phyloP scores from a whole-genome alignment of 2,888 invertebrate species.

The Clanis bilineata region DNA sequence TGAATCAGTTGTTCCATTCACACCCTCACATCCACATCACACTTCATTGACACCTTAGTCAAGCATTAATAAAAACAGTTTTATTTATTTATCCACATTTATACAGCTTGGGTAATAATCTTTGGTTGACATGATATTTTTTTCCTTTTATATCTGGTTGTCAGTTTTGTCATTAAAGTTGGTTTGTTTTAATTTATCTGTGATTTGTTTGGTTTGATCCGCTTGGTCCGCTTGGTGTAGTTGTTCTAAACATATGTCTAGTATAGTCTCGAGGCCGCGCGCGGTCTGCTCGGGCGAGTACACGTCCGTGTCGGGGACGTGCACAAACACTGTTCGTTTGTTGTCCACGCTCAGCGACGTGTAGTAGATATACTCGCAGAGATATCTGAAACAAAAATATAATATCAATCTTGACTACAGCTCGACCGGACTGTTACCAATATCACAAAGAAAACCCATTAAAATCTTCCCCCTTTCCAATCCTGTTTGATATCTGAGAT shows the following conservation, averaged over 20 bases:
- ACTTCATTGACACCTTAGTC: too few relatives aligned
- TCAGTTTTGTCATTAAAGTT: neutral
- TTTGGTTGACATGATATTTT: neutral
- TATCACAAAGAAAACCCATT: too few relatives aligned
- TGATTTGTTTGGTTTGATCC: conserved; percentile 28
- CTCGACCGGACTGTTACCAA: neutral
- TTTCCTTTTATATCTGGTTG: neutral
- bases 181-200: conserved; percentile 27
- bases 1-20: too few relatives aligned
- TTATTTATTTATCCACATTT: too few relatives aligned
- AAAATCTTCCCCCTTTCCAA: too few relatives aligned
- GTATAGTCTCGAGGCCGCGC: conserved; percentile 65
- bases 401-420: too few relatives aligned
- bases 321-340: conserved; percentile 86
- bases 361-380: conserved; percentile 93
- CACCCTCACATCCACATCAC: too few relatives aligned
- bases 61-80: too few relatives aligned
- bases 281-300: conserved; percentile 84
- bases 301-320: conserved; percentile 87
- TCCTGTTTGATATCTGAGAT: too few relatives aligned
- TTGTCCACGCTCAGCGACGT: conserved; percentile 86
- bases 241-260: conserved; percentile 59
- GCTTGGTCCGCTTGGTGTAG: conserved; percentile 40
- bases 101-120: neutral
- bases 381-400: conserved; percentile 78